Percentiles rank a stretch among this genome's conserved stretches.
These are phyloP conservation scores for Pediacus dermestoides DNA, from an alignment of 2,888 invertebrate species.

Conservation along the genomic window DNA sequence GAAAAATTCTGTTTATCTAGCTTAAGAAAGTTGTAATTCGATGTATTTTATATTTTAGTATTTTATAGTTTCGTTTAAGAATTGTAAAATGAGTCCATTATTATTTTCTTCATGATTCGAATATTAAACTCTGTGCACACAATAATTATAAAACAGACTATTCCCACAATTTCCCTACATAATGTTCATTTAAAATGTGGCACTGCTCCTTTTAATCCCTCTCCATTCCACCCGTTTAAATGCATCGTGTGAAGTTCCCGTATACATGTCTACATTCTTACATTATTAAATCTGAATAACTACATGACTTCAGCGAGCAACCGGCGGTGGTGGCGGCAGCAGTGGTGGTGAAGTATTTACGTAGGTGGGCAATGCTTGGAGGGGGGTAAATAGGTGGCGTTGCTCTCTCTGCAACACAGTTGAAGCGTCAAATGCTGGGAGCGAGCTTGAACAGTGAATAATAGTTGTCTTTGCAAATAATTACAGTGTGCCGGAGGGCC, in stretches of 20 bases:
- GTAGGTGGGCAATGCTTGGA: slow-evolving; percentile 10
- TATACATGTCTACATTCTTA: slow-evolving; percentile 34
- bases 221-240: slow-evolving; percentile 13
- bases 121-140: no score
- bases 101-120: no score
- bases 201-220: slow-evolving; percentile 9
- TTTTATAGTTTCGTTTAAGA: no score
- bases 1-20: no score
- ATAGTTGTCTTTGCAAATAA: slow-evolving; percentile 42
- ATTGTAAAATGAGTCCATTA: no score
- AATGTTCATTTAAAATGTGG: no score
- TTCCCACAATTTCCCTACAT: no score
- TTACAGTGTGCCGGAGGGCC: slow-evolving; percentile 34
- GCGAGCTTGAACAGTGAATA: slow-evolving; percentile 32
- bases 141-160: no score
- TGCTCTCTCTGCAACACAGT: slow-evolving; percentile 5
- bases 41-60: no score
- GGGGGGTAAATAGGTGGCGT: slow-evolving; percentile 17
- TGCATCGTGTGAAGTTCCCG: slow-evolving; percentile 25
- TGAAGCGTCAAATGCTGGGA: slow-evolving; percentile 14
- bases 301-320: slow-evolving; percentile 28
- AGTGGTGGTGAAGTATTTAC: slow-evolving; percentile 22
- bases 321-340: slow-evolving; percentile 21
- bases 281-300: slow-evolving; percentile 37
- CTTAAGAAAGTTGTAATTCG: no score